Evolutionary conservation across 2,113 vertebrate genomes (phyloP).

Genomic region (Amazona guildingii): DNA sequence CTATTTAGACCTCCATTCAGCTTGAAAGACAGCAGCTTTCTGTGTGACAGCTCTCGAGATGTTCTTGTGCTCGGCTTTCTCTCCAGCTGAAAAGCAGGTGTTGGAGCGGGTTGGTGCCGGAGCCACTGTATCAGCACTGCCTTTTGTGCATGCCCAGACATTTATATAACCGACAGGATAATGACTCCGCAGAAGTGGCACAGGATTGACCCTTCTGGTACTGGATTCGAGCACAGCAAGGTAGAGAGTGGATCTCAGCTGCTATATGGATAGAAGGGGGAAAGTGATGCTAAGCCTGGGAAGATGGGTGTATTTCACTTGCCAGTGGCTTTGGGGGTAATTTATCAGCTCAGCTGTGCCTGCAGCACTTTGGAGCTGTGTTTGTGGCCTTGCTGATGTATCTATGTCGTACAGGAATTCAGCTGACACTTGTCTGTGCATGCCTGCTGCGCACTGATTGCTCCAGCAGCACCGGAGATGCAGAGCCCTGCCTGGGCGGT

Average conservation of each 20-base stretch:
- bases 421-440: slow-evolving; percentile 17
- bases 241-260: neutral
- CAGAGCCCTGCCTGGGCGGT: neutral
- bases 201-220: slow-evolving; percentile 54
- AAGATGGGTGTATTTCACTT: neutral
- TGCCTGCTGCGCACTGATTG: slow-evolving; percentile 17
- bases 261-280: neutral
- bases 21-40: slow-evolving; percentile 58
- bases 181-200: slow-evolving; percentile 63
- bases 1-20: slow-evolving; percentile 61
- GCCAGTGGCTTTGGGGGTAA: neutral
- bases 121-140: slow-evolving; percentile 58
- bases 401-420: neutral
- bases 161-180: slow-evolving; percentile 63
- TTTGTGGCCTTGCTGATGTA: slow-evolving; percentile 14
- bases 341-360: neutral
- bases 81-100: slow-evolving; percentile 70
- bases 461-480: neutral
- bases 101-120: slow-evolving; percentile 43
- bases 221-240: slow-evolving; percentile 9
- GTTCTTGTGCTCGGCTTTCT: slow-evolving; percentile 55
- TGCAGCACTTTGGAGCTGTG: slow-evolving; percentile 23
- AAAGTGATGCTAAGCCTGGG: neutral
- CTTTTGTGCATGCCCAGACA: slow-evolving; percentile 71
- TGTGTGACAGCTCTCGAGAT: slow-evolving; percentile 59